phyloP scores from a whole-genome alignment of 2,797 vertebrate genomes.

The Urophycis tenuis region DNA sequence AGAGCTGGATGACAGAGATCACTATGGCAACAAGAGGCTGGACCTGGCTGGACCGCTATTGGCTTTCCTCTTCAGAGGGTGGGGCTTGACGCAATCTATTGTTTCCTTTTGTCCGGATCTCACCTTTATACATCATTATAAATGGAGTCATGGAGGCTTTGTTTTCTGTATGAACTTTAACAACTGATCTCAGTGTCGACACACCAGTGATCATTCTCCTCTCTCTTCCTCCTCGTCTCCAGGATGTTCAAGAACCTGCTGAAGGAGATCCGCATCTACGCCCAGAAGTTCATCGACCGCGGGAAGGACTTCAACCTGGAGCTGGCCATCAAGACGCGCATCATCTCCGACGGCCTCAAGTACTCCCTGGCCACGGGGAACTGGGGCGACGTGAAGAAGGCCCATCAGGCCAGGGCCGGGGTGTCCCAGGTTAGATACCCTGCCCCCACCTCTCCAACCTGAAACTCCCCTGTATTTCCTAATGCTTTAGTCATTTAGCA shows the following conservation, averaged over 20 bases:
- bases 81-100: conserved; percentile 33
- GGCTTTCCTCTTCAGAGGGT: conserved; percentile 97
- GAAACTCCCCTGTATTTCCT: neutral
- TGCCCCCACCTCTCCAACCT: neutral
- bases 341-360: conserved; percentile 96
- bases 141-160: no score
- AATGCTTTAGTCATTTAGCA: no score
- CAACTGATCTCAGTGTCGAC: neutral
- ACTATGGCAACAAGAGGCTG: conserved; percentile 97
- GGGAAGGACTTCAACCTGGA: conserved; percentile 99
- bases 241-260: conserved; percentile 99
- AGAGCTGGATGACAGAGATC: conserved; percentile 97
- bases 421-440: conserved; percentile 82
- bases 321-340: conserved; percentile 94
- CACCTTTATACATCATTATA: no score
- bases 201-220: neutral
- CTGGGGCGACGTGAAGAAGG: conserved; percentile 99
- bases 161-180: neutral
- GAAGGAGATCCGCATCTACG: conserved; percentile 97
- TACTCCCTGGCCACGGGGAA: conserved; percentile 97
- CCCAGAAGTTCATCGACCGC: conserved; percentile 96
- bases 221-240: neutral
- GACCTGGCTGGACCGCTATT: conserved; percentile 92
- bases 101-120: neutral
- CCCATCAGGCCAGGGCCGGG: conserved; percentile 95